phyloP scores from a whole-genome alignment of 2,888 invertebrate genomes.

The Sarcophaga subvicina region DNA sequence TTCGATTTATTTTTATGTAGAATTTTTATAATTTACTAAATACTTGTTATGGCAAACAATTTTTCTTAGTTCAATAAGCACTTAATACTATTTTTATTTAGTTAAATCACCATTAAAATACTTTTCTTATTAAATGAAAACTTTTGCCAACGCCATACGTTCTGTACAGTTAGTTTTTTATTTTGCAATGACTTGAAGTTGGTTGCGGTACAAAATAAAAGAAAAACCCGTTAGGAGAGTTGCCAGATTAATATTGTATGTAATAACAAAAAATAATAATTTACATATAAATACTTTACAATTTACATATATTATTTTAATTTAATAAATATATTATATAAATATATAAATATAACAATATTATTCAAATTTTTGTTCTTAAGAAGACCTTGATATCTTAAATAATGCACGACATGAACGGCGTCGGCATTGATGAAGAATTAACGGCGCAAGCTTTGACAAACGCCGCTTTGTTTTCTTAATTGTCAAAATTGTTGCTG shows the following conservation, averaged over 20 bases:
- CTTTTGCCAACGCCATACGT: conserved; percentile 33
- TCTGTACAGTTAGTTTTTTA: not conserved
- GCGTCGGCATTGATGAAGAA: not conserved
- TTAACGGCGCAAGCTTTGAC: not conserved
- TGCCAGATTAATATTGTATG: not conserved
- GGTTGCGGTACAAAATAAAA: conserved; percentile 9
- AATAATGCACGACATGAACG: too few species aligned
- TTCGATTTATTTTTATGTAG: too few species aligned
- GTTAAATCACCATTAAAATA: not conserved
- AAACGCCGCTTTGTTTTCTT: not conserved
- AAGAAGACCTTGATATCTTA: too few species aligned
- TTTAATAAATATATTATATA: too few species aligned
- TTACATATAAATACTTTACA: not conserved
- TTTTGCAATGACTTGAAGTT: conserved; percentile 37
- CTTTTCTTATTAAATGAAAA: conserved; percentile 3
- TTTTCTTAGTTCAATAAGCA: not conserved
- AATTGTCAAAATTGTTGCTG: conserved; percentile 21
- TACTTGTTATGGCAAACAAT: too few species aligned
- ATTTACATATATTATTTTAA: too few species aligned
- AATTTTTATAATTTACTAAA: not conserved
- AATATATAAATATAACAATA: too few species aligned
- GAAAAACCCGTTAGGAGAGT: not conserved
- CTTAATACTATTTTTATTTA: not conserved
- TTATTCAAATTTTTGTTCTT: too few species aligned
- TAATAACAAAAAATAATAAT: not conserved